Base-by-base conservation (phyloP, 2,888 invertebrate genomes). In the Odontocolon sp. region DNA sequence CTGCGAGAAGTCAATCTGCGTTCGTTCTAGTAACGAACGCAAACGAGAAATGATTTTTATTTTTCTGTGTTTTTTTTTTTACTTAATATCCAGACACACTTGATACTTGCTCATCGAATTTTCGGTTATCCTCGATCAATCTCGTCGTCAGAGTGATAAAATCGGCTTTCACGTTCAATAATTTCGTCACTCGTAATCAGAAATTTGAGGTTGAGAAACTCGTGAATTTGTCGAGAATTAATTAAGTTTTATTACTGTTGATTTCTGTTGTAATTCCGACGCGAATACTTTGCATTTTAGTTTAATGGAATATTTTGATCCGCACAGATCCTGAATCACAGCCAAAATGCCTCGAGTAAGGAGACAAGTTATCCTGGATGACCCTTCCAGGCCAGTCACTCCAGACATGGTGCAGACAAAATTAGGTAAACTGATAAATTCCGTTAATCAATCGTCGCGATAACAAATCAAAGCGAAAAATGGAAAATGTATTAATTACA, bases 381-480 rank as follows among this genome's bases (percentile, higher is more conserved):
- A 90, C 83, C 89, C 89, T 71, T 84, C 88, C 75, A 88, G 90
- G 83, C 89, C 90, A 70, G 90, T 90, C 70, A 90, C 90, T 80
- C 90, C 90, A 74, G 90, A 90, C 80, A 89, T 89, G 88, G 85
- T 85, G 67, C 89, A 90, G 54, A 88, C 88, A 50, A 90, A 90
- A 86, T 83, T 90, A 80, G 83, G 90, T 90, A 85, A 83, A 84
- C 80, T 68, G 61, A 54, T 28, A 40, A 21, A 66, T 8, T 50
- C 21, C 2, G 36, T n/a, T n/a, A n/a, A n/a, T n/a, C n/a, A n/a
- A n/a, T n/a, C n/a, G n/a, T n/a, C n/a, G n/a, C n/a, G n/a, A n/a
- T n/a, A n/a, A n/a, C n/a, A n/a, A n/a, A n/a, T n/a, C n/a, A 59
- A 50, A 45, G 40, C 36, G 16, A 56, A 8, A 33, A 33, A 56